Base-by-base conservation (phyloP, 2,797 vertebrate species). In the Pseudopleuronectes americanus region DNA sequence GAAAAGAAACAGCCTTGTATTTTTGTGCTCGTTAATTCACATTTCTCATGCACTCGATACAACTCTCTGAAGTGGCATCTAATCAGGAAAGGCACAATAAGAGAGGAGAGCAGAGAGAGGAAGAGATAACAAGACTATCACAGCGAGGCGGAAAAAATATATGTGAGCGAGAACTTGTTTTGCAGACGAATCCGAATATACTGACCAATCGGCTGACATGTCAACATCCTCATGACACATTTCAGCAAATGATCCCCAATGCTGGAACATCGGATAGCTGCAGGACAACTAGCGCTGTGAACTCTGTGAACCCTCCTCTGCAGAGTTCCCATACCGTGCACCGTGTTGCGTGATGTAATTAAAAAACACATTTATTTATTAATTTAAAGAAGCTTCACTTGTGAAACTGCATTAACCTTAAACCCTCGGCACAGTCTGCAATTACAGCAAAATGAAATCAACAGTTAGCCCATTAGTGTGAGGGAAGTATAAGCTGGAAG, bases 121-220 rank as follows among this genome's bases (percentile, higher is more conserved):
- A 55, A 71, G 57, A 64, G 67, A 87, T 80, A 79, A 79, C 70
- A 79, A 81, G 84, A 63, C 77, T 83, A 80, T 88, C 71, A 65
- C 62, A 60, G 55, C 5, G 47, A 6, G 47, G 17, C 19, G 47
- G 2, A 64, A 58, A 61, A 64, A 74, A 17, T 8, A 68, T 45
- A 45, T 45, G 8, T 8, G 33, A 21, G 31, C 3, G 28, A 67
- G 69, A 74, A 52, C 23, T 62, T 68, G 45, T 70, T 65, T 64
- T 71, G n/a, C n/a, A 71, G 43, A 73, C 10, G 62, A 56, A 63
- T 58, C 36, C 17, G 71, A 72, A 73, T 31, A 31, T 55, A 1
- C 52, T 65, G 48, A 73, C 71, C 62, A 77, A 73, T 74, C 77
- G 38, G 41, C 23, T 54, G 48, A 19, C 17, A 21, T 21, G 22